A percentile compares a stretch with the other conserved stretches of the same genome.
These are phyloP conservation scores for Nephrotoma appendiculata DNA, from an alignment of 2,888 invertebrate genomes.

Conservation along the genomic window DNA sequence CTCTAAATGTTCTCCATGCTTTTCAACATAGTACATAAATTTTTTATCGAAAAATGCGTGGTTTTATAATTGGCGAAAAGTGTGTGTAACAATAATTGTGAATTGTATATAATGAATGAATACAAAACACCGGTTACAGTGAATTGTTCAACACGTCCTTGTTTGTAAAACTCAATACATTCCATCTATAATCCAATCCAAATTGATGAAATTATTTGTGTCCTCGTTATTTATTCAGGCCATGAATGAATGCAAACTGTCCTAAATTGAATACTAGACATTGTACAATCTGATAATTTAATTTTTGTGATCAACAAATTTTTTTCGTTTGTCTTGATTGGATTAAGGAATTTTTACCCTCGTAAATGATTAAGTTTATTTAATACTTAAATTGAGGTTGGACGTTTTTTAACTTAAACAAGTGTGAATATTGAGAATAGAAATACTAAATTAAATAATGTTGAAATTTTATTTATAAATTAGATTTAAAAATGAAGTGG, in stretches of 20 bases:
- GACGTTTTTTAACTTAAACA: background rate
- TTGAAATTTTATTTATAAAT: background rate
- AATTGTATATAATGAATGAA: too few relatives aligned
- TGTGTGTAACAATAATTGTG: background rate
- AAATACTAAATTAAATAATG: background rate
- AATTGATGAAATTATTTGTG: background rate
- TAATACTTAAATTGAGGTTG: background rate
- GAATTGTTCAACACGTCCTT: background rate
- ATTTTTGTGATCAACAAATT: background rate
- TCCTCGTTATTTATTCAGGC: background rate
- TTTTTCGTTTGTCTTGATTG: background rate
- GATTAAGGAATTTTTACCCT: background rate
- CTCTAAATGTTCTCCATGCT: background rate
- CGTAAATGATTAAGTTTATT: background rate
- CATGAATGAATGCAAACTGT: background rate
- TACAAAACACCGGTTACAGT: background rate
- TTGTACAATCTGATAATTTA: background rate
- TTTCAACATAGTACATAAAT: background rate
- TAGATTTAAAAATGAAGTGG: background rate
- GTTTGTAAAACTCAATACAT: background rate
- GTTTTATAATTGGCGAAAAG: background rate
- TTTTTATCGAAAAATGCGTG: background rate
- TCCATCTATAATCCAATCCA: background rate
- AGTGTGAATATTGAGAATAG: background rate
- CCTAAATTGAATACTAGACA: background rate